Conservation (phyloP, 2,797 vertebrate genomes). For the Remorina albescens region DNA sequence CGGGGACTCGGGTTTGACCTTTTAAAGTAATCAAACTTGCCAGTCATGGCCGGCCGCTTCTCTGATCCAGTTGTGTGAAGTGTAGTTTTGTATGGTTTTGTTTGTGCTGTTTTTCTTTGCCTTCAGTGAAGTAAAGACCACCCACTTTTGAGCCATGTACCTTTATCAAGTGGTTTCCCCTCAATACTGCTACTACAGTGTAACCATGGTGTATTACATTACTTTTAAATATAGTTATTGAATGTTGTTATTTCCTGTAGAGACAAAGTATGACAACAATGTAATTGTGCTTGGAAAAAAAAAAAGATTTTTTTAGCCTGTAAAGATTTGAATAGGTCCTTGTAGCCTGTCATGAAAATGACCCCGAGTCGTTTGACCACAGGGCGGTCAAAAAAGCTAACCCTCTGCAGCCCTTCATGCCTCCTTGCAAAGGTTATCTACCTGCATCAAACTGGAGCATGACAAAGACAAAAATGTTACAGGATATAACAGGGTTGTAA, state of each 20-base stretch:
- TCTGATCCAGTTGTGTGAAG: slow-evolving; percentile 73
- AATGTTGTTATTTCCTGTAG: slow-evolving; percentile 79
- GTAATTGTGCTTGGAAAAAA: slow-evolving; percentile 79
- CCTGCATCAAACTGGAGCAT: slow-evolving; percentile 47
- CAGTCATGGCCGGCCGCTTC: slow-evolving; percentile 62
- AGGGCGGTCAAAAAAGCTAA: slow-evolving; percentile 71
- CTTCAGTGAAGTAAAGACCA: slow-evolving; percentile 85
- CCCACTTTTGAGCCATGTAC: slow-evolving; percentile 86
- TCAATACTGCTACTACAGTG: slow-evolving; percentile 78
- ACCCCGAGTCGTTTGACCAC: slow-evolving; percentile 68
- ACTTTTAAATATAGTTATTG: slow-evolving; percentile 83
- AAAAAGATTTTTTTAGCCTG: slow-evolving; percentile 73
- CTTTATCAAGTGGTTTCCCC: slow-evolving; percentile 77
- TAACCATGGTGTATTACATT: slow-evolving; percentile 82
- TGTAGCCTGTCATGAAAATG: slow-evolving; percentile 65
- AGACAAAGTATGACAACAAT: slow-evolving; percentile 75
- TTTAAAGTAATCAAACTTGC: slow-evolving; percentile 55
- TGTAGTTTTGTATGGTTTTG: slow-evolving; percentile 78
- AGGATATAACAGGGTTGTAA: slow-evolving; percentile 59
- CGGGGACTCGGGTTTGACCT: slow-evolving; percentile 51
- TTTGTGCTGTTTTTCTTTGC: slow-evolving; percentile 84
- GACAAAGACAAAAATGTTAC: slow-evolving; percentile 61
- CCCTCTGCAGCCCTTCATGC: slow-evolving; percentile 55
- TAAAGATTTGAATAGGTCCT: slow-evolving; percentile 76
- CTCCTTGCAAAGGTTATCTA: slow-evolving; percentile 39